Evolutionary conservation across 37 sponge, comb jelly and placozoan species (phyloP).

Genomic region (Aplysina aerophoba): DNA sequence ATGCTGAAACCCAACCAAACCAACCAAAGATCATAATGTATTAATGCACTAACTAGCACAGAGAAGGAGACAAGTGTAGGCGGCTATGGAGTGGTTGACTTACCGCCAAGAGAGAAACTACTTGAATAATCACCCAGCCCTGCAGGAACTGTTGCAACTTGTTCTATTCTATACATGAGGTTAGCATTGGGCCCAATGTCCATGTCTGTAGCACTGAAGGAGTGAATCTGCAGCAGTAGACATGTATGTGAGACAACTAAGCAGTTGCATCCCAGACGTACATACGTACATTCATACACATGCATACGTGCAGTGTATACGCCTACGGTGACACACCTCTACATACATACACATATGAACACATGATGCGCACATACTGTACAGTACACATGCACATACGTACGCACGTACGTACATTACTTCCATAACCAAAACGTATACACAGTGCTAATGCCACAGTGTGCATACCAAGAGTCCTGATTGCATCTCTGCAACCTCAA

Average conservation of each 20-base stretch:
- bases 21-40: too few relatives aligned
- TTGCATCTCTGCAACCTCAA: not conserved
- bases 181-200: slow-evolving; percentile 36
- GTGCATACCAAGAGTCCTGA: not conserved
- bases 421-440: too few relatives aligned
- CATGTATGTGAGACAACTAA: too few relatives aligned
- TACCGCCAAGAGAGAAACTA: slow-evolving; percentile 35
- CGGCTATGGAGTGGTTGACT: not conserved
- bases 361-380: not conserved
- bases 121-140: not conserved
- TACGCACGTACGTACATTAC: not conserved
- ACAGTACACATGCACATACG: not conserved
- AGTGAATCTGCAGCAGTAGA: not conserved
- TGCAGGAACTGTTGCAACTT: not conserved
- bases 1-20: too few relatives aligned
- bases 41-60: not conserved
- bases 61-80: not conserved
- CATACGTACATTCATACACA: not conserved
- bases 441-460: not conserved
- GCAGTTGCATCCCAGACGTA: too few relatives aligned
- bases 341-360: slow-evolving; percentile 13
- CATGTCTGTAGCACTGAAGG: slow-evolving; percentile 35
- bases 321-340: not conserved
- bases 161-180: slow-evolving; percentile 12
- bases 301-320: not conserved